Percentiles rank a stretch among this genome's conserved stretches.
Evolutionary conservation across 2,888 invertebrate genomes (phyloP).

Genomic region (Hermaeophaga mercurialis): DNA sequence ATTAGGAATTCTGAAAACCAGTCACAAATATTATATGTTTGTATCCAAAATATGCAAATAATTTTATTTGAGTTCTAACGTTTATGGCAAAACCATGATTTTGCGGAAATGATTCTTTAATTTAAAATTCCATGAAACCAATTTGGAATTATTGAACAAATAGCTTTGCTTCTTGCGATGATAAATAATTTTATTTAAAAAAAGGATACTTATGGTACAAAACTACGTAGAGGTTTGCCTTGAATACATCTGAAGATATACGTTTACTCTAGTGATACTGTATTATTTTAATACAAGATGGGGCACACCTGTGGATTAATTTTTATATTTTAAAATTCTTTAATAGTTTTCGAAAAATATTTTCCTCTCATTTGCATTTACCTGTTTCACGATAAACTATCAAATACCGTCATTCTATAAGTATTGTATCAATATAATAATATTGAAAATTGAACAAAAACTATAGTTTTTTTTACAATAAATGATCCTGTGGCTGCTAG

Average conservation of each 20-base stretch:
- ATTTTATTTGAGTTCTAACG: background rate
- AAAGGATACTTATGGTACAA: slow-evolving; percentile 4
- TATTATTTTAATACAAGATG: slow-evolving; percentile 1
- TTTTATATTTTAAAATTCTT: background rate
- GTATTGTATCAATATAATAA: too few relatives aligned
- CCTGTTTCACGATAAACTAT: too few relatives aligned
- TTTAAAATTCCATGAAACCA: background rate
- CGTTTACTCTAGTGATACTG: too few relatives aligned
- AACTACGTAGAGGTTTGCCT: slow-evolving; percentile 9
- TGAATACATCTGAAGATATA: too few relatives aligned
- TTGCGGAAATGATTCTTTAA: background rate
- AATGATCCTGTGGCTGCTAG: too few relatives aligned
- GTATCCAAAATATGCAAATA: background rate
- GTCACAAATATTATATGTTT: too few relatives aligned
- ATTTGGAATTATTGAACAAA: slow-evolving; percentile 10
- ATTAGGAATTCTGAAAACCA: too few relatives aligned
- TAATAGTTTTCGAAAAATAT: too few relatives aligned
- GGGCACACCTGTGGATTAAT: background rate
- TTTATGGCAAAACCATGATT: background rate
- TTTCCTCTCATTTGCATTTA: too few relatives aligned
- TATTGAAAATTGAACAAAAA: too few relatives aligned
- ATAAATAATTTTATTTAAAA: slow-evolving; percentile 10
- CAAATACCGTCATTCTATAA: too few relatives aligned
- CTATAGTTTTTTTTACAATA: too few relatives aligned
- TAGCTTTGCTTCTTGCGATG: background rate